Percentiles rank a stretch among this genome's conserved stretches.
These are phyloP conservation scores for Lepus europaeus DNA, from an alignment of 2,113 vertebrate genomes.

Conservation along the genomic window DNA sequence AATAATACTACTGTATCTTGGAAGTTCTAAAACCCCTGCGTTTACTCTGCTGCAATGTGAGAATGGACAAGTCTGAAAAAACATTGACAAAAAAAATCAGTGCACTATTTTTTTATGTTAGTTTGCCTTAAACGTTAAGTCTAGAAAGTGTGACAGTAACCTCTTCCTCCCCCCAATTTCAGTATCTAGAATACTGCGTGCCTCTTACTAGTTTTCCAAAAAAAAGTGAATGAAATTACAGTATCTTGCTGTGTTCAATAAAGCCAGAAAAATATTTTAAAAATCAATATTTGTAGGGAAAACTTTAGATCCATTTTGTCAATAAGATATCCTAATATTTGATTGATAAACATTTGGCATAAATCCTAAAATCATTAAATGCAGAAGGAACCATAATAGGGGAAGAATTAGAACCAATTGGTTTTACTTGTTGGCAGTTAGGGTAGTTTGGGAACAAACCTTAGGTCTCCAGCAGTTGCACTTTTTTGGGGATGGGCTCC, in stretches of 20 bases:
- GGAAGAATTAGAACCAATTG: background rate
- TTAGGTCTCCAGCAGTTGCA: background rate
- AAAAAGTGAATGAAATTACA: conserved; percentile 37
- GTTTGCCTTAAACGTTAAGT: conserved; percentile 6
- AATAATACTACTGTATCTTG: background rate
- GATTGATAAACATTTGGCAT: conserved; percentile 20
- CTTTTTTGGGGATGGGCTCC: background rate
- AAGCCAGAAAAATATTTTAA: conserved; percentile 49
- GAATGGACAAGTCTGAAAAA: background rate
- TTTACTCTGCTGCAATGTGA: conserved; percentile 9
- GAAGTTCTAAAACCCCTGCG: background rate
- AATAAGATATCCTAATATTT: conserved; percentile 25
- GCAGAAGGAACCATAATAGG: background rate
- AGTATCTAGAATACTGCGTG: conserved; percentile 4
- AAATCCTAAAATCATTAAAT: conserved; percentile 31
- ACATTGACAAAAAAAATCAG: background rate
- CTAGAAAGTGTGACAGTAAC: conserved; percentile 30
- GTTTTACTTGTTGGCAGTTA: conserved; percentile 1
- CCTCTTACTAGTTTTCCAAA: background rate
- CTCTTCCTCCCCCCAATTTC: background rate
- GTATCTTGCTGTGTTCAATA: background rate
- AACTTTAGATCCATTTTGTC: conserved; percentile 15
- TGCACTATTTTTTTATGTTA: background rate
- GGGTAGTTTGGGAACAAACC: conserved; percentile 16
- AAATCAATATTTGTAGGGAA: conserved; percentile 57